phyloP scores from a whole-genome alignment of 2,113 vertebrate species.

The Egretta garzetta region DNA sequence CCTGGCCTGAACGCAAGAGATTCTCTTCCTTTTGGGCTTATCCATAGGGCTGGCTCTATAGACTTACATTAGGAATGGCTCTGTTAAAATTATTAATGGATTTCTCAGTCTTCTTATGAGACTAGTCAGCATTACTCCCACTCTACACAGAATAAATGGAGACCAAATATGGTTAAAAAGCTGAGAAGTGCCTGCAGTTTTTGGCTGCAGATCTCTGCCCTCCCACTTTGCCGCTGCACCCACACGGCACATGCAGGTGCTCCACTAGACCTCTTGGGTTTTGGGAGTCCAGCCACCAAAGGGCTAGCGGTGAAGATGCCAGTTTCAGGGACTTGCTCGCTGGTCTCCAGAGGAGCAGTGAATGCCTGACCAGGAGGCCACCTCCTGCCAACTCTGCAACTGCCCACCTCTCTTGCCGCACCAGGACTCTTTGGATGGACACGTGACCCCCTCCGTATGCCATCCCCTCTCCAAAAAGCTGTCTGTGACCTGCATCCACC shows the following conservation, averaged over 20 bases:
- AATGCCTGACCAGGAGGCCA: neutral
- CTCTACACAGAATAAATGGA: neutral
- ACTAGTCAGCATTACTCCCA: neutral
- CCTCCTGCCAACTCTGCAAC: neutral
- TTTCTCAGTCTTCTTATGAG: neutral
- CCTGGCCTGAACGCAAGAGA: neutral
- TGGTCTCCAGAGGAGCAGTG: neutral
- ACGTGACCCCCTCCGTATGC: neutral
- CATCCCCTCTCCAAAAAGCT: neutral
- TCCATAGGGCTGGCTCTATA: neutral
- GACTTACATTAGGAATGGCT: neutral
- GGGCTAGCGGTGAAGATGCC: neutral
- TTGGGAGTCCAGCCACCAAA: neutral
- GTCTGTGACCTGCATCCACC: neutral
- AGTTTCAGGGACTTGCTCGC: fast-evolving
- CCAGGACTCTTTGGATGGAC: neutral
- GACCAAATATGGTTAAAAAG: neutral
- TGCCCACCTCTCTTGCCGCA: neutral
- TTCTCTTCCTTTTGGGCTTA: neutral
- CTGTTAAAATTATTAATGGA: neutral
- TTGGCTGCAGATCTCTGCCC: neutral
- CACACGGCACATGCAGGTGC: neutral
- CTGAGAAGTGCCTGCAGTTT: neutral
- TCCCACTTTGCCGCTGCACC: neutral
- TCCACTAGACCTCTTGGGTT: neutral